Evolutionary conservation across 2,797 vertebrate genomes (phyloP).

Genomic region (Oryzias sinensis): DNA sequence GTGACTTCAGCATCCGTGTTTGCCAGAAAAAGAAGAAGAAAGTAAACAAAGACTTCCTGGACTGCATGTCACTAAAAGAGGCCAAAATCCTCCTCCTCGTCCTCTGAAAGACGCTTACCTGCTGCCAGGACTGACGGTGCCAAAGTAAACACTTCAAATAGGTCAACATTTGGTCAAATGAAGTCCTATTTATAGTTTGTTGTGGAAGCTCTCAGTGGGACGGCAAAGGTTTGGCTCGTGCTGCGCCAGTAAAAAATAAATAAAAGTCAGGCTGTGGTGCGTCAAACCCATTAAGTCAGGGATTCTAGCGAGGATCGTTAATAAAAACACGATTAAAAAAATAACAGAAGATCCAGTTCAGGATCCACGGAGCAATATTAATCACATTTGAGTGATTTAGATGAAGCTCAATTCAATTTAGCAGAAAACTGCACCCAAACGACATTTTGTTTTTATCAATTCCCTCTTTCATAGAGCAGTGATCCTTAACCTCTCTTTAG

Average conservation of each 20-base stretch:
- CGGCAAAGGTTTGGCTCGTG: constrained; percentile 11
- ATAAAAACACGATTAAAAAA: too few relatives aligned
- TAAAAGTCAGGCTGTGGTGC: constrained; percentile 2
- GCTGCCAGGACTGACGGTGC: constrained; percentile 23
- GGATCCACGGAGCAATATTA: too few relatives aligned
- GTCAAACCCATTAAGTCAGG: background rate
- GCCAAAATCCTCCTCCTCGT: constrained; percentile 36
- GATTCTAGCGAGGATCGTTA: too few relatives aligned
- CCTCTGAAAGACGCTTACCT: constrained; percentile 26
- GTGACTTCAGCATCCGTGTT: constrained; percentile 12
- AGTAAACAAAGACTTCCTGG: constrained; percentile 8
- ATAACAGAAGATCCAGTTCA: too few relatives aligned
- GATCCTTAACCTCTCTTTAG: too few relatives aligned
- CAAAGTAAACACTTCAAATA: constrained; percentile 40
- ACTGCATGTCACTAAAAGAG: constrained; percentile 1
- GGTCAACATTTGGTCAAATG: constrained; percentile 53
- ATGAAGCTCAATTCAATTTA: too few relatives aligned
- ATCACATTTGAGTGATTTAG: too few relatives aligned
- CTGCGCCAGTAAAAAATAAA: constrained; percentile 5
- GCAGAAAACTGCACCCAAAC: too few relatives aligned
- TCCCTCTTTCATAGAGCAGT: too few relatives aligned
- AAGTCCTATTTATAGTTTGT: constrained; percentile 51
- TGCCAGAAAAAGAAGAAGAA: constrained; percentile 19
- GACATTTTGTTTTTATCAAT: too few relatives aligned
- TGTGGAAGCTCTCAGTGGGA: constrained; percentile 33